Conservation (phyloP, 2,797 vertebrate genomes). For the Enteromius viviparus region DNA sequence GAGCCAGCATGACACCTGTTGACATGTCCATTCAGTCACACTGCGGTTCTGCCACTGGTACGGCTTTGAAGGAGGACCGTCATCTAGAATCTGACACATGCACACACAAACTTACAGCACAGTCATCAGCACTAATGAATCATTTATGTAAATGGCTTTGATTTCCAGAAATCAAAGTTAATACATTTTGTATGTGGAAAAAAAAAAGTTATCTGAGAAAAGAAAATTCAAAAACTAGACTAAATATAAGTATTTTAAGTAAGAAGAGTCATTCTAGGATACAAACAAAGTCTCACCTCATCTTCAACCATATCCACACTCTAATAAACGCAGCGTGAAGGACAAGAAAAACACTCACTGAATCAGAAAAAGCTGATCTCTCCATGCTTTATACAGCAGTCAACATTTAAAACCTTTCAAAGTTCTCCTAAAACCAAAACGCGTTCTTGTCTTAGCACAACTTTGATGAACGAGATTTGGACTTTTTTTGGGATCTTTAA, state of each 20-base stretch:
- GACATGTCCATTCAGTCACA: slow-evolving; percentile 88
- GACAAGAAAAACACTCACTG: slow-evolving; percentile 61
- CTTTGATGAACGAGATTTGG: not conserved
- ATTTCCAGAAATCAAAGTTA: not conserved
- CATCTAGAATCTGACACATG: slow-evolving; percentile 86
- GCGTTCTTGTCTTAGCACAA: too few species aligned
- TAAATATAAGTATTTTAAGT: slow-evolving; percentile 1
- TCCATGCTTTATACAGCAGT: not conserved
- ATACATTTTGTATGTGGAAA: not conserved
- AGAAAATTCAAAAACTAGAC: slow-evolving; percentile 11
- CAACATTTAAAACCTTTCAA: too few species aligned
- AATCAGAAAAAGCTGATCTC: slow-evolving; percentile 59
- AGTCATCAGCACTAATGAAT: not conserved
- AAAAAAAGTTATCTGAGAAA: too few species aligned
- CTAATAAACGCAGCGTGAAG: slow-evolving; percentile 78
- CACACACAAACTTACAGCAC: not conserved
- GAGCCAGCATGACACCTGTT: slow-evolving; percentile 93
- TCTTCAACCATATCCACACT: slow-evolving; percentile 99
- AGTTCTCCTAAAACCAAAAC: too few species aligned
- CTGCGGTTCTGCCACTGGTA: slow-evolving; percentile 82
- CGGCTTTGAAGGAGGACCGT: slow-evolving; percentile 85
- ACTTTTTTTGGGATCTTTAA: not conserved
- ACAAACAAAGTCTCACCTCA: slow-evolving; percentile 86
- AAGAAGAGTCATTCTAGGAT: slow-evolving; percentile 7
- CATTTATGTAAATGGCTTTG: not conserved